Conservation (phyloP, 2,888 invertebrate species). For the Melinaea menophilus region DNA sequence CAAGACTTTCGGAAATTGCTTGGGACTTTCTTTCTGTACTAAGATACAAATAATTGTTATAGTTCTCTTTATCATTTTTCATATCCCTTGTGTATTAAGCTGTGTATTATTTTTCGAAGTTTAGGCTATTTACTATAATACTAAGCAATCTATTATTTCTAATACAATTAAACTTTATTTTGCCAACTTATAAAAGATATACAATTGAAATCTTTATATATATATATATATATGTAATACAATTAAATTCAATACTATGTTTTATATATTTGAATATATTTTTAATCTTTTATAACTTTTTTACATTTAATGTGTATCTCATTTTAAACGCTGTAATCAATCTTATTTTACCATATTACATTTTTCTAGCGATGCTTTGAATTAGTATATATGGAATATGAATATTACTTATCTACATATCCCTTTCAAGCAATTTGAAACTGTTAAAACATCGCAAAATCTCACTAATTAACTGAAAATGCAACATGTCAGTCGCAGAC, state of each 20-base stretch:
- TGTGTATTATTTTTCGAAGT: not conserved
- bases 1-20: conserved; percentile 6
- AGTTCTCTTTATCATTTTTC: not conserved
- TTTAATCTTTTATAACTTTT: too few relatives aligned
- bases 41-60: conserved; percentile 2
- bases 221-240: too few relatives aligned
- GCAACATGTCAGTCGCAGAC: conserved; percentile 46
- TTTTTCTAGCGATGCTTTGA: too few relatives aligned
- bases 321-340: too few relatives aligned
- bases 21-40: not conserved
- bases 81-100: conserved; percentile 1
- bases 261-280: too few relatives aligned
- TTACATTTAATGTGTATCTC: too few relatives aligned
- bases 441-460: conserved; percentile 27
- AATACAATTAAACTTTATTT: too few relatives aligned
- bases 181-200: too few relatives aligned
- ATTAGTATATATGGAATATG: not conserved
- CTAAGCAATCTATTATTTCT: not conserved
- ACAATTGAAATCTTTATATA: too few relatives aligned
- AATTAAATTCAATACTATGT: too few relatives aligned
- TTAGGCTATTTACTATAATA: not conserved
- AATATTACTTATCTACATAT: conserved; percentile 9
- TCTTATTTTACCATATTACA: too few relatives aligned
- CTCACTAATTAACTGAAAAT: conserved; percentile 60
- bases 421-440: conserved; percentile 11